Conservation (phyloP, 2,113 vertebrate genomes). For the Protobothrops mucrosquamatus region DNA sequence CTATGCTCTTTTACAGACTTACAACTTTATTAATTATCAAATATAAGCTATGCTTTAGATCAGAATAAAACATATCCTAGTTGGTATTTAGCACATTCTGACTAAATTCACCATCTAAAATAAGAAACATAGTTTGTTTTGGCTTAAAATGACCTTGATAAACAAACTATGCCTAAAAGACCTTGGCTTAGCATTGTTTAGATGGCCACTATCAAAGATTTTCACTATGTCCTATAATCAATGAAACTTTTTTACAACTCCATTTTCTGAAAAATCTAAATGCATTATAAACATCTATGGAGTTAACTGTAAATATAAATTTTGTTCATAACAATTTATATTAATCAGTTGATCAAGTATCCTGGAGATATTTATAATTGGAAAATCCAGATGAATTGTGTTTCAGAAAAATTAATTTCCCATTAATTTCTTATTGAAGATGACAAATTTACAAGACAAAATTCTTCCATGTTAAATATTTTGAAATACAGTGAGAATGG, state of each 20-base stretch:
- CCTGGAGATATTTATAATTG: not conserved
- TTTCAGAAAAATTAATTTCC: not conserved
- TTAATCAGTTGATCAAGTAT: not conserved
- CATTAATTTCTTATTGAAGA: not conserved
- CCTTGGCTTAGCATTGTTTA: not conserved
- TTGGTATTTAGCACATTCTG: not conserved
- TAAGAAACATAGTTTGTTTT: not conserved
- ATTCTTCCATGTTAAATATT: not conserved
- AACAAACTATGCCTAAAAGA: not conserved
- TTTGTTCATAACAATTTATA: not conserved
- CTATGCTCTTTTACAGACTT: not conserved
- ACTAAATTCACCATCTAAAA: not conserved
- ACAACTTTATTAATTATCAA: not conserved
- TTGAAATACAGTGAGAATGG: not conserved
- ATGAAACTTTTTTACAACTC: not conserved
- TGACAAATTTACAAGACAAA: not conserved
- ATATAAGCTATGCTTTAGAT: not conserved
- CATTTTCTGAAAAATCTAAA: not conserved
- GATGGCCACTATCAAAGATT: not conserved
- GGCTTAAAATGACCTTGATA: not conserved
- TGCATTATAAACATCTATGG: not conserved
- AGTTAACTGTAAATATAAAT: not conserved
- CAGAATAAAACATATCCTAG: not conserved
- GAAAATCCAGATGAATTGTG: not conserved
- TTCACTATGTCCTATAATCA: not conserved